Evolutionary conservation across 2,797 vertebrate species (phyloP), one percentile per base, ranked within the genome.

Genomic region (Peromyscus nudipes): DNA sequence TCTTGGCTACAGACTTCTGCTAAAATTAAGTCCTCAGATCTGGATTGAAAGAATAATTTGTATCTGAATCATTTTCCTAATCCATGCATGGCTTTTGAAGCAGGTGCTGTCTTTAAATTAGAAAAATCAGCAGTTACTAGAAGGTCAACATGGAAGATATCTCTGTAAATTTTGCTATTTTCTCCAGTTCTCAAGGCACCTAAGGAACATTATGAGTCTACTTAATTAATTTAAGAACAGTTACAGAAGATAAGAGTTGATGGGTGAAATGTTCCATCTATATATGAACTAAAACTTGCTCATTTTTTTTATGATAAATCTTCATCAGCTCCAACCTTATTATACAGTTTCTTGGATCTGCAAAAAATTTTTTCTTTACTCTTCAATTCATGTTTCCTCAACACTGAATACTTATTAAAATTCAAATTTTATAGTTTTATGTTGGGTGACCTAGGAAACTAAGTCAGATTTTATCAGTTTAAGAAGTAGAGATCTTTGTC

Each of bases 401-500:
- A n/a, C 84, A 73, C 79, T 67, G 79, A 93, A 69, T n/a, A 90
- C 8, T 0, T 64, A 77, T 40, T n/a, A 85, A 94, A 92, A 73
- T 23, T 71, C 57, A 89, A 62, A 95, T 34, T 34, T n/a, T n/a
- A 5, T 25, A 46, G 1, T 75, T 79, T 31, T 46, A 16, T 46
- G 1, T 52, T 77, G 65, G 6, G 8, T 83, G 31, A 46, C 34
- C 25, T 52, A 69, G 46, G 12, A 52, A 69, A 52, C n/a, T 81
- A 29, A 29, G 31, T 92, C 14, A 60, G 14, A 14, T 67, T 34
- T 29, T 81, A 52, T 46, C 64, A 73, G n/a, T 69, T 89, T 89
- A 94, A 89, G 49, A 85, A 88, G 62, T 46, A 71, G 52, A 89
- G 4, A 81, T 69, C 75, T 91, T 57, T 79, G 73, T 94, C 23